phyloP scores from a whole-genome alignment of 1,140 invertebrate genomes.

The Thrips palmi region DNA sequence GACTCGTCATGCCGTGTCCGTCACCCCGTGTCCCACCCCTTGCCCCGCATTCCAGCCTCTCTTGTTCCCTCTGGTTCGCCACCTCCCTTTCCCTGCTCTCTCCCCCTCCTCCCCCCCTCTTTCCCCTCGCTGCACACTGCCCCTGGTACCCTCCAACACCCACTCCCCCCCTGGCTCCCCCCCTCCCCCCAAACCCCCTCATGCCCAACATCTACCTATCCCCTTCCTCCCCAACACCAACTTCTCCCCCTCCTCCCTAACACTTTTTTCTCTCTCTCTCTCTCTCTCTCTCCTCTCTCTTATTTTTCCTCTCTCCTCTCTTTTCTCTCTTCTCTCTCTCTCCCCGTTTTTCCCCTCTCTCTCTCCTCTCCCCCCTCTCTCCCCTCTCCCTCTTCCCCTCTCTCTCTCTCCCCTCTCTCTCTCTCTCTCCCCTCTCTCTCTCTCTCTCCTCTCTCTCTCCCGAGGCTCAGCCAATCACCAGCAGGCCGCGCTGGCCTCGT shows the following conservation, averaged over 20 bases:
- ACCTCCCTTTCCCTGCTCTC: constrained; percentile 6
- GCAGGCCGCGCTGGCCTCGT: too few relatives aligned
- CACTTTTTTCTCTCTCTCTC: not conserved
- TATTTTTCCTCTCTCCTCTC: not conserved
- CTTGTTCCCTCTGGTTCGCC: constrained; percentile 1
- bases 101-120: not conserved
- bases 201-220: not conserved
- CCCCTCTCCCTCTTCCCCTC: too few relatives aligned
- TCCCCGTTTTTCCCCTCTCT: not conserved
- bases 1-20: not conserved
- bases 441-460: constrained; percentile 16
- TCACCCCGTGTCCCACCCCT: constrained; percentile 8
- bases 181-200: not conserved
- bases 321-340: too few relatives aligned
- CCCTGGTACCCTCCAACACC: constrained; percentile 14
- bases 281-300: constrained; percentile 1
- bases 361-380: constrained; percentile 9
- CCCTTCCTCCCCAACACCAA: not conserved
- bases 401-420: too few relatives aligned
- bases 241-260: not conserved
- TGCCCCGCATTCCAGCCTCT: not conserved
- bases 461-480: too few relatives aligned
- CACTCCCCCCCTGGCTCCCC: constrained; percentile 17
- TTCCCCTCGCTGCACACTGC: not conserved
- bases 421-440: too few relatives aligned